Base-by-base conservation (phyloP, 2,797 vertebrate species). In the Natrix natrix region DNA sequence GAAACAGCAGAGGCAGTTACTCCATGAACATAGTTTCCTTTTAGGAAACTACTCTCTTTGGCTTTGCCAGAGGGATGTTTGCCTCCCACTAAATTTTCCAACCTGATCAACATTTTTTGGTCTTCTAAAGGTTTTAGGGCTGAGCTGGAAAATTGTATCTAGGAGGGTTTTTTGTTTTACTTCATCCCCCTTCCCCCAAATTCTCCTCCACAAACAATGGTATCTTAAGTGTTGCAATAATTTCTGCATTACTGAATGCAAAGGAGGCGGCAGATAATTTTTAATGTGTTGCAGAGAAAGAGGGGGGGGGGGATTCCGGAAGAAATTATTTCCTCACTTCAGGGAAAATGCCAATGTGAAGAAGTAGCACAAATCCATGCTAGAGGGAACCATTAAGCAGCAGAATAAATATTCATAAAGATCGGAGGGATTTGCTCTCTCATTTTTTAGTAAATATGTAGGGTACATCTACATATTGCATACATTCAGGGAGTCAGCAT, bases 161-260 rank as follows among this genome's bases (percentile, higher is more conserved):
- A 24, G 37, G 20, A 83, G 3, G 13, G 28, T 16, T 78, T 22
- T 48, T 83, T 66, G 0, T 37, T 8, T n/a, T n/a, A 8, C 1
- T 83, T 83, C 37, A 48, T 48, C 20, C 20, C 20, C 20, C 20
- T 5, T 12, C 69, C 32, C 1, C 14, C 66, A 43, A 48, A 83
- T 83, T 83, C 74, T 83, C 74, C 37, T 48, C 37, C 90, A 92
- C 89, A 89, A 88, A 88, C 86, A 92, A 56, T 94, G 48, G 59
- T 55, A 88, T 86, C 66, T 89, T 74, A 4, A 91, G 86, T 66
- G 69, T 86, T 69, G 52, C 66, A 83, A 88, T 88, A 91, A 91
- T 89, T 92, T 94, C 69, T 88, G 66, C 56, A 86, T 91, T 94
- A 91, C 69, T 78, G 66, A 83, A 88, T 66, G 63, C 88, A 91